Base-by-base conservation (phyloP, 2,113 vertebrate genomes). In the Crypturellus undulatus region DNA sequence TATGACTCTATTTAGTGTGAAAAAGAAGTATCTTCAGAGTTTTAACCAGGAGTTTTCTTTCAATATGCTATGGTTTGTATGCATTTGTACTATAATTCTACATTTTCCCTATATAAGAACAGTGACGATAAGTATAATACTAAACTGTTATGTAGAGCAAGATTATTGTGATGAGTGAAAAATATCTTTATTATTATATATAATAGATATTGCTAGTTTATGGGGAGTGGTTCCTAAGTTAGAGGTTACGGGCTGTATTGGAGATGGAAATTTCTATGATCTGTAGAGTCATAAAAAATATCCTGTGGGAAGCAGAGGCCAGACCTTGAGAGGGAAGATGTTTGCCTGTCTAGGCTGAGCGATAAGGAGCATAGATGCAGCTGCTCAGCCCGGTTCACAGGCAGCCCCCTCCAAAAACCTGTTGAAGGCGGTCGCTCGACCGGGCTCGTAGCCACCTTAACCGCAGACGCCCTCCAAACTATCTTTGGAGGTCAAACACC, bases 81-180 rank as follows among this genome's bases (percentile, higher is more conserved):
- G 52, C 3, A 5, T 24, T 63, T 63, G 3, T 58, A 52, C 3
- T 79, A 14, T 75, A 78, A 76, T 32, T 36, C 21, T 38, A 68
- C 7, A 9, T 69, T 83, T 26, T 70, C 18, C 28, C 16, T 60
- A 24, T 12, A 38, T 38, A 38, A 38, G 38, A 38, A 38, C 38
- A 73, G 19, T 0, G 0, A 38, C 6, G 38, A 38, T 38, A 38
- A 38, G 38, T 38, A 38, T 12, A 76, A 59, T 20, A 34, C 11
- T 21, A 32, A 72, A 52, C 10, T 28, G 28, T 58, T 32, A 58
- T 10, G 40, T 58, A 89, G 43, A 65, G 81, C 30, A 84, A 32
- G 4, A 28, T 40, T 40, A 43, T 12, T 1, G 1, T 54, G n/a
- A 63, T 24, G 45, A 49, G n/a, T 30, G 25, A 64, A 34, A 81